Evolutionary conservation across 2,888 invertebrate species (phyloP).

Genomic region (Phaedon cochleariae): DNA sequence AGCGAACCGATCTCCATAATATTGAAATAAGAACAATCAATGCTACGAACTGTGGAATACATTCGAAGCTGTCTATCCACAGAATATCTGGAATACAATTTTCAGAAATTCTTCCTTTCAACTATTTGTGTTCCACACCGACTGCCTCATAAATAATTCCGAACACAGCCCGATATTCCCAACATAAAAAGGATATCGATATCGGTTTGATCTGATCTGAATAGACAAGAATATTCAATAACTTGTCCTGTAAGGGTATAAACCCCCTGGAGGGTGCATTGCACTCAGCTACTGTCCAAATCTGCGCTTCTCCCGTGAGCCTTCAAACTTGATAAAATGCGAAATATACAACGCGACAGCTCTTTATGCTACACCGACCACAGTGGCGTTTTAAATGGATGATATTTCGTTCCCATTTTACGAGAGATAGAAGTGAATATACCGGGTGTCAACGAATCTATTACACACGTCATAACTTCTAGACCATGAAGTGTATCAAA

Average conservation of each 20-base stretch:
- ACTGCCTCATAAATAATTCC: conserved; percentile 52
- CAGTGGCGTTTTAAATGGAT: neutral
- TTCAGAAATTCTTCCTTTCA: conserved; percentile 10
- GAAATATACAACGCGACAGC: conserved; percentile 56
- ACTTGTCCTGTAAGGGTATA: conserved; percentile 52
- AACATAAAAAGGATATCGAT: conserved; percentile 51
- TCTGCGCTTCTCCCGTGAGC: conserved; percentile 55
- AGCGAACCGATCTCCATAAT: too few relatives aligned
- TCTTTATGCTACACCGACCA: conserved; percentile 37
- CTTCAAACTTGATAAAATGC: conserved; percentile 56
- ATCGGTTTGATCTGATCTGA: conserved; percentile 52
- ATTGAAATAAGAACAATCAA: too few relatives aligned
- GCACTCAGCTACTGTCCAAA: conserved; percentile 61
- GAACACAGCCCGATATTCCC: conserved; percentile 48
- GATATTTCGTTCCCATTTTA: neutral
- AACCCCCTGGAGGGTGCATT: conserved; percentile 52
- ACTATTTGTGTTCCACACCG: conserved; percentile 39
- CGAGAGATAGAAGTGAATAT: neutral
- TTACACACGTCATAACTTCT: too few relatives aligned
- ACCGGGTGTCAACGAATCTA: too few relatives aligned
- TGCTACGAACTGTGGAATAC: too few relatives aligned
- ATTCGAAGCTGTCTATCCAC: too few relatives aligned
- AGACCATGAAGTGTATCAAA: too few relatives aligned
- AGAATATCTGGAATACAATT: neutral
- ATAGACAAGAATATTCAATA: conserved; percentile 56